Conservation (phyloP, 2,113 vertebrate genomes). For the Promerops cafer region DNA sequence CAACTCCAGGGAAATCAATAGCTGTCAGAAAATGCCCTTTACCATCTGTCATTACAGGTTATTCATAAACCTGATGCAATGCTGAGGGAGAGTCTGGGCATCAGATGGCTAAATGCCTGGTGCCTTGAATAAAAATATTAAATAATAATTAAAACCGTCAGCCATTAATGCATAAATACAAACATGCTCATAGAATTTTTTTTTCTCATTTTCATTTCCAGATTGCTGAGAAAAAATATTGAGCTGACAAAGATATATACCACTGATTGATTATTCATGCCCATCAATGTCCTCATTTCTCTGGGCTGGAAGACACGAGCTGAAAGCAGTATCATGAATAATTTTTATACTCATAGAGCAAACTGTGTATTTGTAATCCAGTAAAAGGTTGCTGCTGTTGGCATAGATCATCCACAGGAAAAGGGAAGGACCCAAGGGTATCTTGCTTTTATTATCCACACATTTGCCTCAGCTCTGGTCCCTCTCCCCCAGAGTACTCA, state of each 20-base stretch:
- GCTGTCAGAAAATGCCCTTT: neutral
- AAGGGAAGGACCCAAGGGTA: neutral
- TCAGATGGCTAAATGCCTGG: neutral
- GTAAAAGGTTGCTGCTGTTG: neutral
- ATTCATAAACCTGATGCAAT: neutral
- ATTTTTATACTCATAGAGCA: neutral
- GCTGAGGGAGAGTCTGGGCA: neutral
- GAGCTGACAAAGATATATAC: neutral
- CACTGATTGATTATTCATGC: neutral
- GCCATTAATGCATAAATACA: neutral
- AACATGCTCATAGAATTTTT: neutral
- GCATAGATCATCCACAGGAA: neutral
- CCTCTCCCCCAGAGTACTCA: neutral
- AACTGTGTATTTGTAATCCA: neutral
- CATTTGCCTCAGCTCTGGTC: neutral
- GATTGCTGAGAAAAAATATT: neutral
- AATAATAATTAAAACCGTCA: neutral
- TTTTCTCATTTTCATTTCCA: neutral
- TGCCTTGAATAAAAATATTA: neutral
- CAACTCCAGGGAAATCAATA: neutral
- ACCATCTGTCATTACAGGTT: neutral
- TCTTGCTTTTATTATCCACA: neutral
- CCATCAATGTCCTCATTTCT: neutral
- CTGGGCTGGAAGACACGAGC: neutral
- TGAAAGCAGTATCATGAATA: neutral